Conservation (phyloP, 2,113 vertebrate genomes). For the Desmodus rotundus region DNA sequence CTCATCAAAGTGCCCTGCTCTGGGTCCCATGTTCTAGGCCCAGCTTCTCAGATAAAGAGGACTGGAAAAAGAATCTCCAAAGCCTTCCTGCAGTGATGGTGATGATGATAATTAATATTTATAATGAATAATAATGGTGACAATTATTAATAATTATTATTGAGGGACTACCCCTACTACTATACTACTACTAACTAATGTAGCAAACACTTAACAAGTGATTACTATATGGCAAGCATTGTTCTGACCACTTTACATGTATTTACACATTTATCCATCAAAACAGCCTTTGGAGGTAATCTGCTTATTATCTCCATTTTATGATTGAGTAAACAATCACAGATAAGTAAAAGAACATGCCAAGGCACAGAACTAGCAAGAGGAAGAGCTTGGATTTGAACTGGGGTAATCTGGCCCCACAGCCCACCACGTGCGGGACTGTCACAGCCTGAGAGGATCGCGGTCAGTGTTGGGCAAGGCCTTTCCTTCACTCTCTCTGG, state of each 20-base stretch:
- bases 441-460: background rate
- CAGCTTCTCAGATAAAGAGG: background rate
- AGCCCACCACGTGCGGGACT: background rate
- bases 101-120: background rate
- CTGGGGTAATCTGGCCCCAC: background rate
- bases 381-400: conserved; percentile 32
- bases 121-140: background rate
- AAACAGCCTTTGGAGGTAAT: background rate
- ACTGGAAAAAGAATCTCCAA: background rate
- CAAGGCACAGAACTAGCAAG: background rate
- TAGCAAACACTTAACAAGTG: background rate
- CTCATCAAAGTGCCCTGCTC: background rate
- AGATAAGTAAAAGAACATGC: conserved; percentile 2
- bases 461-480: background rate
- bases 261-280: background rate
- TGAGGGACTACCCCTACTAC: background rate
- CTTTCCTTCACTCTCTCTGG: background rate
- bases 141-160: too few species aligned
- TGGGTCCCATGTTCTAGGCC: conserved; percentile 11
- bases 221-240: background rate
- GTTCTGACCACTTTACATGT: background rate
- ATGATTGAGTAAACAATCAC: background rate
- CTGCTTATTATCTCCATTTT: background rate
- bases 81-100: background rate
- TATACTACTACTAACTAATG: background rate